Evolutionary conservation across 2,888 invertebrate species (phyloP), one percentile per base, ranked within the genome.

Genomic region (Galerucella nymphaeae): DNA sequence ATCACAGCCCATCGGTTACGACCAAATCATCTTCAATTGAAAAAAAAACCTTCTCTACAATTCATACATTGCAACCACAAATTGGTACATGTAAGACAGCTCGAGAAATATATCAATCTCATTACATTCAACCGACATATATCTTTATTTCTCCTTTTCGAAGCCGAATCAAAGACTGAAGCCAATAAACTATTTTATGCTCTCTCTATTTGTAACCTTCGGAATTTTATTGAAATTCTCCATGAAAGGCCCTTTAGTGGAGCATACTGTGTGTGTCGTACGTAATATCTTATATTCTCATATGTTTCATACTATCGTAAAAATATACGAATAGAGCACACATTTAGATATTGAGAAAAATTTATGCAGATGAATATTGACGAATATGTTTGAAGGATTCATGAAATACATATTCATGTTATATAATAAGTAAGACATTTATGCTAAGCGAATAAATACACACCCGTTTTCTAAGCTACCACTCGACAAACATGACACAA

Each of bases 121-220:
- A 59, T 59, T 59, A 59, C 38, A 59, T 59, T 59, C 58, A 30
- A 59, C n/a, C 58, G 58, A 59, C 23, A 59, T 30, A 23, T 59
- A 45, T 23, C 14, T 30, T 30, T 59, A 23, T 59, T 59, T 59
- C 23, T 59, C 30, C 38, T 30, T 30, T 59, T 30, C 58, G 30
- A 30, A 59, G n/a, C 14, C 20, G n/a, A 59, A 59, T 30, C 30
- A 23, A 59, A 59, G 38, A 59, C 30, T 59, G n/a, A 38, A 59
- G n/a, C 58, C 58, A 59, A 59, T 59, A 59, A 59, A 30, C 58
- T 59, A 38, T 30, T 59, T 59, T 59, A 23, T 59, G 58, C 30
- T 59, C 58, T 59, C 23, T 59, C 58, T 59, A 59, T 23, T 59
- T 59, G 58, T 38, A 23, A 30, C 30, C 38, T 59, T 14, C 30